Evolutionary conservation across 2,797 vertebrate genomes (phyloP), one percentile per base, ranked within the genome.

Genomic region (Enteromius paludinosus): DNA sequence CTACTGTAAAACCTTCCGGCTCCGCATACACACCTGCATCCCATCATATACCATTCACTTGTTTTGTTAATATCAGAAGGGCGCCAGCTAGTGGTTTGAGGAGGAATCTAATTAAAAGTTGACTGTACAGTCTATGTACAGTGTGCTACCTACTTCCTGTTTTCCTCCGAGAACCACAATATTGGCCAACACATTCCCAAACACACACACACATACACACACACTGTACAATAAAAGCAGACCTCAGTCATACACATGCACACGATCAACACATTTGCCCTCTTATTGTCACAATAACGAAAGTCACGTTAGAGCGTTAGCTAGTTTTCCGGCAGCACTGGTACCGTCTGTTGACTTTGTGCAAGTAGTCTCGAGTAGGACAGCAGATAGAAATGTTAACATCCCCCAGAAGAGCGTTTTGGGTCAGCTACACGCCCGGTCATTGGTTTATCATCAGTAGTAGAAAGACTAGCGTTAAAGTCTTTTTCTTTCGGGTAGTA

Each of bases 371-470:
- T 92, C 92, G 91, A 90, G 86, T 87, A 87, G 90, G 88, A 84
- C 87, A 91, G 89, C 89, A 92, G 90, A 88, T 90, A 89, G 91
- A 94, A 93, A 89, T 62, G 83, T 88, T 86, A 86, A 54, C 71
- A 64, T 92, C 92, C 88, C 73, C 73, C 64, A 76, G 79, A 88
- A 87, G 91, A 89, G 90, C 93, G 91, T 86, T 72, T 85, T 72
- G 79, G 83, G 71, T 71, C 81, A 43, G 73, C 90, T 88, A 75
- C 84, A 65, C 79, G 86, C 89, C 89, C 88, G 87, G 87, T 88
- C 88, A 87, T 87, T 89, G 87, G 90, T 94, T 94, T 94, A 92
- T 97, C 96, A 97, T 97, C 96, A 97, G 97, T 95, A 97, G 96
- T 96, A 95, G 93, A 94, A 92, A 95, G 91, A 94, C 92, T 92